Conservation (phyloP, 2,888 invertebrate species). For the Dasypolia templi region DNA sequence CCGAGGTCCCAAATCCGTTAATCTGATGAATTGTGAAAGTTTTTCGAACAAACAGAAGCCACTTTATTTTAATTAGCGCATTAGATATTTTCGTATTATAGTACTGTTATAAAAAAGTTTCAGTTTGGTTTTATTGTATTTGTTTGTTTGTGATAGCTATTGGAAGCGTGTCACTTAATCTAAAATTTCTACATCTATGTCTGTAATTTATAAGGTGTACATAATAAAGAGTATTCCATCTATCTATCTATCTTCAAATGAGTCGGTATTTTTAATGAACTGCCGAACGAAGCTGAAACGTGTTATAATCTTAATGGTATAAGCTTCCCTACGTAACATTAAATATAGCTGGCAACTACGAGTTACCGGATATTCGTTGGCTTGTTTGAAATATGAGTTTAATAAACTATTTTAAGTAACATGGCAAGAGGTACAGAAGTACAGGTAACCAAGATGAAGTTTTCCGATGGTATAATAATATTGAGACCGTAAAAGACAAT, state of each 20-base stretch:
- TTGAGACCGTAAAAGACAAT: neutral
- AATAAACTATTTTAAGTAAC: constrained; percentile 44
- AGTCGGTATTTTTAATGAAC: neutral
- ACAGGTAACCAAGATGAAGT: constrained; percentile 1
- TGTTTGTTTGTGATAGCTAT: neutral
- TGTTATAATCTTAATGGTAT: constrained; percentile 4
- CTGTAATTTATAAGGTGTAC: no score
- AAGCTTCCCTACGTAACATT: constrained; percentile 17
- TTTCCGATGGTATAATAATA: neutral
- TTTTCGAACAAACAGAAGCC: constrained; percentile 49
- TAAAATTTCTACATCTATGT: no score
- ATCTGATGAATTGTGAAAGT: constrained; percentile 56
- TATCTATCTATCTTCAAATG: no score
- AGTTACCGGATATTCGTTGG: constrained; percentile 45
- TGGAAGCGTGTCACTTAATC: no score
- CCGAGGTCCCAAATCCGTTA: constrained; percentile 47
- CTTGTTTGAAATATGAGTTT: constrained; percentile 43
- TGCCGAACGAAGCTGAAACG: constrained; percentile 3
- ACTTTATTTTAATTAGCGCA: constrained; percentile 57
- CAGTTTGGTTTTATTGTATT: constrained; percentile 9
- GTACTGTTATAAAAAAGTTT: constrained; percentile 15
- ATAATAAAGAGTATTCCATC: no score
- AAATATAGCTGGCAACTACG: constrained; percentile 38
- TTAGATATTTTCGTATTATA: constrained; percentile 31
- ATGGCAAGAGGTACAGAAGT: neutral